Evolutionary conservation across 2,113 vertebrate species (phyloP).

Genomic region (Pongo pygmaeus): DNA sequence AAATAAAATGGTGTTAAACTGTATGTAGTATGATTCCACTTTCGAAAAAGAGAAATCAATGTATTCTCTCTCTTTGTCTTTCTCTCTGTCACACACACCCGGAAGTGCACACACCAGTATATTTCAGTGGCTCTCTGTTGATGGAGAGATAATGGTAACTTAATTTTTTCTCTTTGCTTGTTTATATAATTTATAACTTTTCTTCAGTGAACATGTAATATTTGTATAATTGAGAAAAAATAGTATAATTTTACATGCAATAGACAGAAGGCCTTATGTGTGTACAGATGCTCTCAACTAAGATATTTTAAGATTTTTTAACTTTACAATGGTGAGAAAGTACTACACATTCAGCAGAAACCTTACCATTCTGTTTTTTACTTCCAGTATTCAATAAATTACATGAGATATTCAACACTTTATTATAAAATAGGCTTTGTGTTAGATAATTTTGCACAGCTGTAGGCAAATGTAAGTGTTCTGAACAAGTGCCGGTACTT

Average conservation of each 20-base stretch:
- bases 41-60: slow-evolving; percentile 6
- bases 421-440: neutral
- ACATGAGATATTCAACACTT: neutral
- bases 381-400: neutral
- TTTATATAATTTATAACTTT: slow-evolving; percentile 16
- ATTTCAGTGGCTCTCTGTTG: neutral
- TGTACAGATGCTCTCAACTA: neutral
- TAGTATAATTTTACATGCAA: neutral
- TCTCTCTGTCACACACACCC: neutral
- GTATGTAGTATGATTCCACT: neutral
- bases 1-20: neutral
- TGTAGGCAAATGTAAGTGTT: neutral
- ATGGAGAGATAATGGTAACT: neutral
- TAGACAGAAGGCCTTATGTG: neutral
- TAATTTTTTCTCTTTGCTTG: slow-evolving; percentile 42
- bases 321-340: neutral
- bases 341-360: neutral
- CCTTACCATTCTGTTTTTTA: neutral
- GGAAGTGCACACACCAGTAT: neutral
- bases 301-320: neutral
- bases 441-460: neutral
- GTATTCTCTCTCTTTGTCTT: neutral
- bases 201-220: neutral
- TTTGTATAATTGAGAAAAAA: neutral
- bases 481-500: neutral